Percentiles rank a stretch among this genome's conserved stretches.
Conservation (phyloP, 1,140 invertebrate genomes). For the Proctacanthus coquilletti region DNA sequence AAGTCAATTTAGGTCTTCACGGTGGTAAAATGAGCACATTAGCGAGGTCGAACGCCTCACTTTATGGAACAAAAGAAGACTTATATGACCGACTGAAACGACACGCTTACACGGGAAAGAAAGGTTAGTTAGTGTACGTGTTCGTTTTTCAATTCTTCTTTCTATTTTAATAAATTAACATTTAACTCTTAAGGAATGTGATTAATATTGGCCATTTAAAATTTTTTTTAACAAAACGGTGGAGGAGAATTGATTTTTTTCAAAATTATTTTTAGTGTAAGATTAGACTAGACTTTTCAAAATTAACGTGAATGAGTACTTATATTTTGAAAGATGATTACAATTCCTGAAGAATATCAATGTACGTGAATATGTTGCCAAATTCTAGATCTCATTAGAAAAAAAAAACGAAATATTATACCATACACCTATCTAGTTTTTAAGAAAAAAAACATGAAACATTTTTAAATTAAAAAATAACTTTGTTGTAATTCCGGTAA, state of each 20-base stretch:
- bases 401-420: too few relatives aligned
- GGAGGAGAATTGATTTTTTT: constrained; percentile 5
- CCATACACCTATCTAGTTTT: too few relatives aligned
- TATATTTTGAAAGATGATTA: too few relatives aligned
- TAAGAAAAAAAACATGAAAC: too few relatives aligned
- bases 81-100: constrained; percentile 88
- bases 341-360: too few relatives aligned
- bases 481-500: too few relatives aligned
- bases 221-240: constrained; percentile 4
- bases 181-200: too few relatives aligned
- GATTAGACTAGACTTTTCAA: background rate
- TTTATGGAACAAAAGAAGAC: constrained; percentile 91
- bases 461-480: too few relatives aligned
- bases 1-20: constrained; percentile 14
- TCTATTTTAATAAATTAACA: background rate
- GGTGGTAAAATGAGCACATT: constrained; percentile 72
- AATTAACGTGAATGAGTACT: background rate
- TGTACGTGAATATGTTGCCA: too few relatives aligned
- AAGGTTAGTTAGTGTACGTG: constrained; percentile 45
- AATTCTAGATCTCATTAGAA: too few relatives aligned
- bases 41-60: constrained; percentile 79
- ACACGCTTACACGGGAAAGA: constrained; percentile 90
- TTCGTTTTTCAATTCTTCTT: background rate
- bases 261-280: background rate
- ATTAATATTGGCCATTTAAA: background rate